phyloP scores from a whole-genome alignment of 2,113 vertebrate genomes.

The Platichthys stellatus region DNA sequence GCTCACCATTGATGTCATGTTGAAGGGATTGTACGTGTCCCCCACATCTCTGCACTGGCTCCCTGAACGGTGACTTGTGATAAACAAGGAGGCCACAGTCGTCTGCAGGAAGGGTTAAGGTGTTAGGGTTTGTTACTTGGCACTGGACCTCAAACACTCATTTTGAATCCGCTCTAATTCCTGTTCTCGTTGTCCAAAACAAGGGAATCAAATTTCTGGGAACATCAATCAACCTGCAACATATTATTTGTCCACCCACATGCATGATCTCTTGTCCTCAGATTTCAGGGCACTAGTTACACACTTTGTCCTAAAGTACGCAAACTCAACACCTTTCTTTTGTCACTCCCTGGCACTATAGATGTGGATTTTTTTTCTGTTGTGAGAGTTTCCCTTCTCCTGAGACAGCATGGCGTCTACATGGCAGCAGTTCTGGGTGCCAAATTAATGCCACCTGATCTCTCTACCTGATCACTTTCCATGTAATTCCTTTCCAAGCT shows the following conservation, averaged over 20 bases:
- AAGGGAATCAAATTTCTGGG: neutral
- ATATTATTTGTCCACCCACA: neutral
- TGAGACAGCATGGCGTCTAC: neutral
- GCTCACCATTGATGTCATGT: conserved; percentile 75
- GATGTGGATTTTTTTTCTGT: neutral
- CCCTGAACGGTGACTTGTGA: conserved; percentile 36
- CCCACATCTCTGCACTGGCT: conserved; percentile 51
- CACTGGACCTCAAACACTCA: neutral
- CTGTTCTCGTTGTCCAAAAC: neutral
- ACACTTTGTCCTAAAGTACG: no score
- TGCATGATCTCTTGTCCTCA: neutral
- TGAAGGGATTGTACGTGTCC: conserved; percentile 78
- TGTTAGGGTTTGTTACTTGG: neutral
- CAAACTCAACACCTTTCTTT: conserved; percentile 3
- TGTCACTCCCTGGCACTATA: neutral
- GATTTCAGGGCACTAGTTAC: neutral
- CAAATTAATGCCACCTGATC: neutral
- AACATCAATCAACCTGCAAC: neutral
- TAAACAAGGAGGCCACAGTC: conserved; percentile 58
- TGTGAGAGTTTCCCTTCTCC: neutral
- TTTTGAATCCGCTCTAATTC: neutral
- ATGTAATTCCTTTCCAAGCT: neutral
- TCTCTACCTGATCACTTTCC: neutral
- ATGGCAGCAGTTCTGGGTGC: neutral
- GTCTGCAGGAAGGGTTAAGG: conserved; percentile 39